phyloP scores from a whole-genome alignment of 2,113 vertebrate genomes.

The Pyrgilauda ruficollis region DNA sequence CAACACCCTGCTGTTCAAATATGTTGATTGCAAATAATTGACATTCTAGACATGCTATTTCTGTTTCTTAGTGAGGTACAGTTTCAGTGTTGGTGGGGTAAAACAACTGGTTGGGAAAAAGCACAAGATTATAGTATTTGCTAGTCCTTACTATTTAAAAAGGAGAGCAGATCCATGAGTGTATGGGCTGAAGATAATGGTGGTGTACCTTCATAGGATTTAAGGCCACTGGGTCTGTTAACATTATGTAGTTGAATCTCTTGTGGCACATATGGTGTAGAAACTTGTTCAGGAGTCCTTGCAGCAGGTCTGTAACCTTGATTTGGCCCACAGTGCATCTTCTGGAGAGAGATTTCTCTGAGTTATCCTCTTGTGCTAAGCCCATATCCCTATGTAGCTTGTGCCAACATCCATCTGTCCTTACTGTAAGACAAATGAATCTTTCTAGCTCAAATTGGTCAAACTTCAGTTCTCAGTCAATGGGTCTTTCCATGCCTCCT shows the following conservation, averaged over 20 bases:
- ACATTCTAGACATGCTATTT: background rate
- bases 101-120: background rate
- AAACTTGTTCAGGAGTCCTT: background rate
- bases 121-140: background rate
- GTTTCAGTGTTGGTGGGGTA: background rate
- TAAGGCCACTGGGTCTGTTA: background rate
- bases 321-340: background rate
- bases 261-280: rapidly evolving
- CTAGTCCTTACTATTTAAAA: background rate
- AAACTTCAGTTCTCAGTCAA: background rate
- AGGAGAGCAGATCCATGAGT: background rate
- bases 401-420: background rate
- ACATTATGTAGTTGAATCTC: background rate
- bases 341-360: background rate
- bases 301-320: background rate
- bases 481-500: background rate
- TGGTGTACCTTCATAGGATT: background rate
- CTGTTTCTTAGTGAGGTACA: background rate
- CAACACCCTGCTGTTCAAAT: background rate
- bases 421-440: background rate
- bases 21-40: slow-evolving; percentile 8
- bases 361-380: background rate
- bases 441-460: background rate
- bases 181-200: background rate
- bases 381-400: background rate